Evolutionary conservation across 2,888 invertebrate species (phyloP), one percentile per base, ranked within the genome.

Genomic region (Ectemnius continuus): DNA sequence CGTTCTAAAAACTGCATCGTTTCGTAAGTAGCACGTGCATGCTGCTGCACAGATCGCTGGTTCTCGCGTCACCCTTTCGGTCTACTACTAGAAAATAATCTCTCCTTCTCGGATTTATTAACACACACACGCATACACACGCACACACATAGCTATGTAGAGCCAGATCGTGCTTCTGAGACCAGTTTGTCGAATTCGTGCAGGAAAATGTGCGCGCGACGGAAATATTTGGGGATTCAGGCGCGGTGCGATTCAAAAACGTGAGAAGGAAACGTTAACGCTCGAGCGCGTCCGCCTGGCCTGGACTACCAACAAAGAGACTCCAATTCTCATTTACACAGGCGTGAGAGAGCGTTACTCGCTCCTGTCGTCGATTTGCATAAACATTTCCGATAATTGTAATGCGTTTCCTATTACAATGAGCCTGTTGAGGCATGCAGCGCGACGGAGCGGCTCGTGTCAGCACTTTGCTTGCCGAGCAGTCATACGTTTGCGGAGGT

Each of bases 201-300:
- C 46, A 14, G 62, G 59, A 60, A 20, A n/a, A 18, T 14, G 23
- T 23, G 8, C 11, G 13, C 36, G 26, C 20, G 23, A 18, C 36
- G 70, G 59, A 73, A 67, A 28, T n/a, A 59, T 45, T 61, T 79
- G 26, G 18, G 64, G 45, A 70, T 56, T 58, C 56, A 36, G 5
- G 52, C 36, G 47, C n/a, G 63, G 16, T 52, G n/a, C 28, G 18
- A 48, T 18, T 23, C 1, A 11, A 18, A 48, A 36, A 63, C 63
- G 28, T 66, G 64, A 73, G 36, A 8, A 8, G 45, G 63, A 58
- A 56, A 59, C 36, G 36, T 36, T 23, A 20, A 52, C 56, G 48
- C 14, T n/a, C 5, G 47, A 3, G 3, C 23, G 2, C 23, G 23
- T 23, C 23, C 23, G 23, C 3, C 23, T 3, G 14, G 61, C 48